Evolutionary conservation across 2,797 vertebrate species (phyloP).

Genomic region (Pseudochirops cupreus): DNA sequence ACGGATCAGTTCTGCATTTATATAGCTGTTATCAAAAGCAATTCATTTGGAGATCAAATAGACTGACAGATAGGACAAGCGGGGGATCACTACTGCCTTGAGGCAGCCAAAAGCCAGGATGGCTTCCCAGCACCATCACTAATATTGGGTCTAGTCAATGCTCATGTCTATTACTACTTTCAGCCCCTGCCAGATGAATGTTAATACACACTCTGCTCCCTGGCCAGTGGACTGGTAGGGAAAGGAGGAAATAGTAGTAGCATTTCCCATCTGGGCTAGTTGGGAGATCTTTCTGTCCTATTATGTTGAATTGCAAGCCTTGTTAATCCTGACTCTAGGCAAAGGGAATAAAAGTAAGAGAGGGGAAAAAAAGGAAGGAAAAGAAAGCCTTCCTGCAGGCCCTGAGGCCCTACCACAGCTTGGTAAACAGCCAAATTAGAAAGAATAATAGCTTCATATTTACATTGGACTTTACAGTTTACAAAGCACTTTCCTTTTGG

Average conservation of each 20-base stretch:
- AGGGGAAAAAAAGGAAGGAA: neutral
- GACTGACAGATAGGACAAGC: slow-evolving; percentile 93
- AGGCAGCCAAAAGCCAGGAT: slow-evolving; percentile 87
- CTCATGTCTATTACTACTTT: slow-evolving; percentile 81
- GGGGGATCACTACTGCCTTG: slow-evolving; percentile 89
- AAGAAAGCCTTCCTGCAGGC: neutral
- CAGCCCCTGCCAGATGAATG: slow-evolving; percentile 78
- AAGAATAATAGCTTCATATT: neutral
- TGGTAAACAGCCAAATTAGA: neutral
- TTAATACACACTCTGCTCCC: slow-evolving; percentile 62
- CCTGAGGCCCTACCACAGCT: neutral
- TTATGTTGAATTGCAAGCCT: neutral
- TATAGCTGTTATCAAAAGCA: slow-evolving; percentile 93
- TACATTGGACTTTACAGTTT: neutral
- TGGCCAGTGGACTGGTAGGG: slow-evolving; percentile 52
- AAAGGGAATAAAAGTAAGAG: neutral
- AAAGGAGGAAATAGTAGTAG: slow-evolving; percentile 46
- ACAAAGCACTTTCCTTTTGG: neutral
- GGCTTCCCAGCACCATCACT: slow-evolving; percentile 85
- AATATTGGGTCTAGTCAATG: slow-evolving; percentile 87
- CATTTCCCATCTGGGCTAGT: slow-evolving; percentile 3
- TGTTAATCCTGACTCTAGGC: neutral
- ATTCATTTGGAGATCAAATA: slow-evolving; percentile 94
- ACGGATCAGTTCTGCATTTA: slow-evolving; percentile 91
- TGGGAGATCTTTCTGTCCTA: neutral